These are phyloP conservation scores for Phrixothrix hirtus DNA, from an alignment of 2,888 invertebrate species.

Conservation along the genomic window DNA sequence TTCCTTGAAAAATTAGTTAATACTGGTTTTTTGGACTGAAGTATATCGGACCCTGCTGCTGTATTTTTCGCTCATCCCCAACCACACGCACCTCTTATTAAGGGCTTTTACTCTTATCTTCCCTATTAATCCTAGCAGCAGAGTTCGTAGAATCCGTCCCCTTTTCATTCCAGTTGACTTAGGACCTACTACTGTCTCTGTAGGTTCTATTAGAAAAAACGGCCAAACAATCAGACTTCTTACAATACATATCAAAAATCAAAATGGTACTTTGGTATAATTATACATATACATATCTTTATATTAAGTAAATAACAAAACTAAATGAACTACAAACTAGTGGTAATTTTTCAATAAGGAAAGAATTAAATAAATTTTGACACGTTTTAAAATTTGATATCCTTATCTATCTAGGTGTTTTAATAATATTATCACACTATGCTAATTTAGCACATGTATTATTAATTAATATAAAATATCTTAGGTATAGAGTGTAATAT, in stretches of 20 bases:
- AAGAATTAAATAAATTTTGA: conserved; percentile 21
- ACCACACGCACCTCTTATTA: conserved; percentile 68
- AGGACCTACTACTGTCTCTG: conserved; percentile 46
- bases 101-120: conserved; percentile 69
- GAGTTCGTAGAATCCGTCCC: conserved; percentile 50
- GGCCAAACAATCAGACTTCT: conserved; percentile 49
- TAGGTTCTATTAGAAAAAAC: conserved; percentile 40
- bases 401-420: conserved; percentile 48
- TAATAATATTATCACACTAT: conserved; percentile 36
- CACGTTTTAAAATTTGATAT: conserved; percentile 31
- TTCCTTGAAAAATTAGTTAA: conserved; percentile 94
- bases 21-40: conserved; percentile 93
- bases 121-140: conserved; percentile 51
- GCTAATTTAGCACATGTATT: conserved; percentile 34
- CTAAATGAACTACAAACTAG: too few species aligned
- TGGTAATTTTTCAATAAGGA: too few species aligned
- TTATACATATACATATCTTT: conserved; percentile 51
- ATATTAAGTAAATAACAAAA: conserved; percentile 23
- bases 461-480: too few species aligned
- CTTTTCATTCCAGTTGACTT: conserved; percentile 21
- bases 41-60: conserved; percentile 58
- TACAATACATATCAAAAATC: conserved; percentile 53
- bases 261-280: conserved; percentile 42
- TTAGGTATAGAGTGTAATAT: conserved; percentile 42
- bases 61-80: conserved; percentile 70